Percentiles rank a stretch among this genome's conserved stretches.
Conservation (phyloP, 1,140 invertebrate species). For the Drosophila tristis region DNA sequence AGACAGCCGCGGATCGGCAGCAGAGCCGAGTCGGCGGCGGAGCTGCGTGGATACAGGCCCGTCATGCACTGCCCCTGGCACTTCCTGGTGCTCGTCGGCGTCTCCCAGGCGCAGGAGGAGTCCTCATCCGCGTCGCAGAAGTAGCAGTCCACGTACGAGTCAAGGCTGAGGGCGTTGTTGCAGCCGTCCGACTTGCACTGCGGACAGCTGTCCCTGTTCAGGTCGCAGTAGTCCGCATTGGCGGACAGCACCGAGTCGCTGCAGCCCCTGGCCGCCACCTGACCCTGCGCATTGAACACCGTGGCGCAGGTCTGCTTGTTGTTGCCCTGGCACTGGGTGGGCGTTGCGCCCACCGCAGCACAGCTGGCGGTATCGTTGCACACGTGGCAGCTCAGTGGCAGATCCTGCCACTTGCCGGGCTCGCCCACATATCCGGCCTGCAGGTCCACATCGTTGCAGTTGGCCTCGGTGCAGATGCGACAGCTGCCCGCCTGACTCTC, state of each 20-base stretch:
- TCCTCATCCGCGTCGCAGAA: slow-evolving; percentile 65
- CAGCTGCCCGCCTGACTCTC: slow-evolving; percentile 45
- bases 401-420: slow-evolving; percentile 70
- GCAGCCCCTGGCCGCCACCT: slow-evolving; percentile 66
- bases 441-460: slow-evolving; percentile 64
- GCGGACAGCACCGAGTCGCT: slow-evolving; percentile 52
- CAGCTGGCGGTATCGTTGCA: slow-evolving; percentile 52
- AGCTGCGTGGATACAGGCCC: slow-evolving; percentile 73
- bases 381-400: slow-evolving; percentile 60
- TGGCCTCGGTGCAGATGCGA: slow-evolving; percentile 46
- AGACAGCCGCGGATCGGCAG: slow-evolving; percentile 70
- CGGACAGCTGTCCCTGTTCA: slow-evolving; percentile 46
- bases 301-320: slow-evolving; percentile 73
- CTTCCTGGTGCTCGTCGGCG: slow-evolving; percentile 46
- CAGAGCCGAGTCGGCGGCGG: slow-evolving; percentile 57
- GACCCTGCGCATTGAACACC: slow-evolving; percentile 48
- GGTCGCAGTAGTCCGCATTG: slow-evolving; percentile 59
- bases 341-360: not conserved
- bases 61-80: slow-evolving; percentile 72
- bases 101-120: slow-evolving; percentile 37
- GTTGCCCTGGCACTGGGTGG: slow-evolving; percentile 59
- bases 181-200: slow-evolving; percentile 76
- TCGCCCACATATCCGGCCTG: slow-evolving; percentile 57
- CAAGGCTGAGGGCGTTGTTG: slow-evolving; percentile 54
- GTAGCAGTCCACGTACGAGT: slow-evolving; percentile 65